Conservation (phyloP, 2,797 vertebrate genomes). For the Diplodus sargus region DNA sequence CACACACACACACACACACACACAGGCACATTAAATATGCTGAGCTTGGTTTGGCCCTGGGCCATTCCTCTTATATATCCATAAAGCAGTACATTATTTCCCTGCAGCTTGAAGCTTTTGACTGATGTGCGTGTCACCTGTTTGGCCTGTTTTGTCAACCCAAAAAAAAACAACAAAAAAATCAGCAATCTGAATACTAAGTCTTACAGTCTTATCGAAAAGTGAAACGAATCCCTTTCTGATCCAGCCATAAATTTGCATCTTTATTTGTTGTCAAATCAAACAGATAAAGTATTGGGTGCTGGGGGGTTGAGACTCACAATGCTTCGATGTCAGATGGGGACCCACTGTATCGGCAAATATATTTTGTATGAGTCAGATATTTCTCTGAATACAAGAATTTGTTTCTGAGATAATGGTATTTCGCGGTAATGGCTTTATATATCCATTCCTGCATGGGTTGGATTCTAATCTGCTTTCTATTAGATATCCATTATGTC, state of each 20-base stretch:
- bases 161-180: conserved; percentile 39
- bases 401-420: conserved; percentile 64
- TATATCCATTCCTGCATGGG: conserved; percentile 50
- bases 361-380: conserved; percentile 41
- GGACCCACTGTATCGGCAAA: conserved; percentile 34
- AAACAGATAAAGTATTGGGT: conserved; percentile 29
- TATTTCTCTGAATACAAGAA: conserved; percentile 51
- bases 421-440: conserved; percentile 61
- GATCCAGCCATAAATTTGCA: conserved; percentile 50
- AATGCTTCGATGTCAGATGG: conserved; percentile 37
- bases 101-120: conserved; percentile 64
- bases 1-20: conserved; percentile 5
- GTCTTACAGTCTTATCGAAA: conserved; percentile 30
- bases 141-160: conserved; percentile 61
- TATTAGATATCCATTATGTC: conserved; percentile 61
- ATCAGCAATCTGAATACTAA: conserved; percentile 56
- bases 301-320: conserved; percentile 7
- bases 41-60: conserved; percentile 80
- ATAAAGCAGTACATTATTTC: conserved; percentile 79
- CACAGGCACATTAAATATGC: conserved; percentile 77
- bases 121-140: conserved; percentile 78
- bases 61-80: conserved; percentile 81
- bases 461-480: conserved; percentile 66
- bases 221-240: conserved; percentile 50
- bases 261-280: conserved; percentile 61